phyloP scores from a whole-genome alignment of 30 jellyfish, hydroid and myxozoan genomes.

The Chironex yamaguchii region DNA sequence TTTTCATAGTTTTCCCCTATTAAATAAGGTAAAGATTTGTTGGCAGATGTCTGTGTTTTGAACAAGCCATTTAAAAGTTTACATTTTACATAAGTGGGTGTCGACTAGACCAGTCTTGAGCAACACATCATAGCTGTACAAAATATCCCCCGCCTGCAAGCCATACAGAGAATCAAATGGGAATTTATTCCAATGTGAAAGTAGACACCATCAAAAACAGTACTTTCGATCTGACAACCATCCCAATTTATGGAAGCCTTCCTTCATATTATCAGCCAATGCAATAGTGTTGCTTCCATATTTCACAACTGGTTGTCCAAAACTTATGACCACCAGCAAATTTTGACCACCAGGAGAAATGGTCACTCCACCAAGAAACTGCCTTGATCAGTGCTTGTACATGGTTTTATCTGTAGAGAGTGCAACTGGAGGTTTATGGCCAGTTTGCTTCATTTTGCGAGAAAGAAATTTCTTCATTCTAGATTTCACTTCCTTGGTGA shows the following conservation, averaged over 20 bases:
- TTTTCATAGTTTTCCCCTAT: conserved; percentile 47
- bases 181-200: conserved; percentile 11
- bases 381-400: conserved; percentile 55
- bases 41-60: conserved; percentile 46
- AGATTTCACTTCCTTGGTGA: conserved; percentile 28
- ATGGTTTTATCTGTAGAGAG: conserved; percentile 50
- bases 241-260: conserved; percentile 29
- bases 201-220: conserved; percentile 32
- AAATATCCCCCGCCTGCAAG: conserved; percentile 3
- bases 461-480: conserved; percentile 30
- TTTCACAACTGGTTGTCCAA: conserved; percentile 67
- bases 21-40: conserved; percentile 20
- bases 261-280: conserved; percentile 37
- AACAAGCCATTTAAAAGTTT: conserved; percentile 42
- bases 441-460: conserved; percentile 54
- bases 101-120: conserved; percentile 43
- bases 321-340: conserved; percentile 53
- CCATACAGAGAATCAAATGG: neutral
- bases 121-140: conserved; percentile 30
- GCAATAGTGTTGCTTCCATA: conserved; percentile 63
- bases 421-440: conserved; percentile 60
- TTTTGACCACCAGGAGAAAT: conserved; percentile 60
- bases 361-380: conserved; percentile 55
- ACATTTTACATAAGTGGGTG: conserved; percentile 17
- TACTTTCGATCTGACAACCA: conserved; percentile 30